Evolutionary conservation across 2,888 invertebrate species (phyloP), one percentile per base, ranked within the genome.

Genomic region (Ctena decussata): DNA sequence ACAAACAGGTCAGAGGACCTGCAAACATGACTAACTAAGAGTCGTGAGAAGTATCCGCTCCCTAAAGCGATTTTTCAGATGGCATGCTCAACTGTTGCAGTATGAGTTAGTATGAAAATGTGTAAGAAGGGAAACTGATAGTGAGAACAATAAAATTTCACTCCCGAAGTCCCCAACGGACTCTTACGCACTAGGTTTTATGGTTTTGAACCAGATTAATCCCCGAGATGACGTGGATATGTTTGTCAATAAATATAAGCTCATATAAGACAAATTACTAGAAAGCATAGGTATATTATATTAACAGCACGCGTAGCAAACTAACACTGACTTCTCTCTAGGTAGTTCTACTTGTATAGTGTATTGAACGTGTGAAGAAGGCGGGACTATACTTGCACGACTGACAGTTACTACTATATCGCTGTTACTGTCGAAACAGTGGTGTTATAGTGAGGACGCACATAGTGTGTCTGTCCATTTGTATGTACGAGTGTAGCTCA

Each of bases 401-500:
- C 46, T 72, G 72, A 72, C 72, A 46, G 72, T 35, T 65, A 35
- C n/a, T 65, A 65, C 35, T 35, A 65, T 35, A 35, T 65, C 65
- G 65, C 65, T 35, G 35, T 65, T 35, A 65, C 65, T 65, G 65
- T 32, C 35, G 27, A 1, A 35, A 65, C 35, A 65, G 65, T 65
- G 65, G 35, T 65, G 35, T 32, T 65, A 35, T 27, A 30, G 65
- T 35, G 21, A 65, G 65, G 65, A 65, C 65, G 65, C 27, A 46
- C 72, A 21, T 35, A 11, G 30, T 18, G n/a, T 72, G 72, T 72
- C 72, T 44, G 72, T 72, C 46, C 77, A 71, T 77, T 73, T 86
- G 76, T 77, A 53, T 72, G 85, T 78, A 82, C 81, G 85, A 76
- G 82, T 80, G 81, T 77, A 78, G 70, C 81, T 80, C 69, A 87